These are phyloP conservation scores for Orycteropus afer DNA, from an alignment of 2,113 vertebrate genomes.

Conservation along the genomic window DNA sequence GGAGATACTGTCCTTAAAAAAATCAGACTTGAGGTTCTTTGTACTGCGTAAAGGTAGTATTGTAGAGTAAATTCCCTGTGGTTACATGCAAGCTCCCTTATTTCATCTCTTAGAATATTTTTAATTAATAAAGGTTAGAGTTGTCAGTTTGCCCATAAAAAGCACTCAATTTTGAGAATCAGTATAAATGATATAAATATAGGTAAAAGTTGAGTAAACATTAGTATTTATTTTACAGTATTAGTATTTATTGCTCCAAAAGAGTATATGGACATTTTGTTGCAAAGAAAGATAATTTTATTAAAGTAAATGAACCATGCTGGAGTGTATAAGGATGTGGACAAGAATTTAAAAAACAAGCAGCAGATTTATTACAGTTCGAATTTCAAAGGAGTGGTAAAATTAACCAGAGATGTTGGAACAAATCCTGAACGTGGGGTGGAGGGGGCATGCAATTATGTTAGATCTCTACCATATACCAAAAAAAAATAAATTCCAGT, in stretches of 20 bases:
- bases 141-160: neutral
- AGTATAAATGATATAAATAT: slow-evolving; percentile 1
- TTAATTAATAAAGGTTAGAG: neutral
- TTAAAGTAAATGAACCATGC: slow-evolving; percentile 50
- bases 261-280: neutral
- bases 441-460: neutral
- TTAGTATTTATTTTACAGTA: slow-evolving; percentile 18
- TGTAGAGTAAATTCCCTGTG: neutral
- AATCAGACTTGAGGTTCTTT: neutral
- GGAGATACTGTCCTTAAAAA: neutral
- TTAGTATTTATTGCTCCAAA: slow-evolving; percentile 22
- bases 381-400: slow-evolving; percentile 39
- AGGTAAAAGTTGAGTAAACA: slow-evolving; percentile 22
- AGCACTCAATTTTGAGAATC: neutral
- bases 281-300: slow-evolving; percentile 24
- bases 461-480: neutral
- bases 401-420: neutral
- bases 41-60: neutral
- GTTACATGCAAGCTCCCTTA: neutral
- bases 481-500: neutral
- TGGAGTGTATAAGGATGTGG: neutral
- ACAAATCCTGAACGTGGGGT: neutral
- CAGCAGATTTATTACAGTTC: neutral
- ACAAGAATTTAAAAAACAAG: neutral
- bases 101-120: neutral